A percentile compares a stretch with the other conserved stretches of the same genome.
These are phyloP conservation scores for Cyrtodaria siliqua DNA, from an alignment of 2,888 invertebrate genomes.

Conservation along the genomic window DNA sequence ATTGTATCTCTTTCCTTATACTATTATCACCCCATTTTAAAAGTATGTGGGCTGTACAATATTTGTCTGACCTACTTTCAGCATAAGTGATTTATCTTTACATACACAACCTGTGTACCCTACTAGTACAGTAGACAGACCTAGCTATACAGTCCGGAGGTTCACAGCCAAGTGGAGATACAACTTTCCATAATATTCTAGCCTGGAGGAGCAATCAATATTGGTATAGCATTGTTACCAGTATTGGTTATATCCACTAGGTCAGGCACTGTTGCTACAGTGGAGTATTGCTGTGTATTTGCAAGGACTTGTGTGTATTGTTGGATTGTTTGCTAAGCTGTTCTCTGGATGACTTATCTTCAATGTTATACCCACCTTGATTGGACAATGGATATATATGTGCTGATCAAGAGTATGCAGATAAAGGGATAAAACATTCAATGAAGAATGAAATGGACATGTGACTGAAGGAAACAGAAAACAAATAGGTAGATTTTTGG, in stretches of 20 bases:
- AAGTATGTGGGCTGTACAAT: too few species aligned
- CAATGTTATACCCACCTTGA: constrained; percentile 20
- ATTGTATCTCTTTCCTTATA: too few species aligned
- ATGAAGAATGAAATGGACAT: constrained; percentile 21
- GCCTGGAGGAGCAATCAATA: constrained; percentile 38
- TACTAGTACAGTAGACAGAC: too few species aligned
- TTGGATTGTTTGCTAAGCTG: constrained; percentile 40
- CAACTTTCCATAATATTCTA: constrained; percentile 13
- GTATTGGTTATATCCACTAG: constrained; percentile 20
- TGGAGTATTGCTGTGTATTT: constrained; percentile 25
- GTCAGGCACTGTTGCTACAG: constrained; percentile 26
- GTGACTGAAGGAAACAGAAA: constrained; percentile 11
- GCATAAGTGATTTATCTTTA: too few species aligned
- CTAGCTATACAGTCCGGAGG: too few species aligned
- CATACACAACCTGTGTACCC: too few species aligned
- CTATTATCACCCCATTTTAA: too few species aligned
- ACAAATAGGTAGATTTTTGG: too few species aligned
- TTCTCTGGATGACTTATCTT: constrained; percentile 42
- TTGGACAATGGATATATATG: constrained; percentile 7
- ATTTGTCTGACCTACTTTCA: too few species aligned
- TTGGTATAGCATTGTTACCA: constrained; percentile 30
- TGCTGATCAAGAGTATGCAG: constrained; percentile 4
- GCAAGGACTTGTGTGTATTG: constrained; percentile 5
- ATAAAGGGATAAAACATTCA: constrained; percentile 4
- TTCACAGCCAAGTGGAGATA: too few species aligned